A percentile compares a stretch with the other conserved stretches of the same genome.
These are phyloP conservation scores for Eucera pruinosa DNA, from an alignment of 2,888 invertebrate genomes.

Conservation along the genomic window DNA sequence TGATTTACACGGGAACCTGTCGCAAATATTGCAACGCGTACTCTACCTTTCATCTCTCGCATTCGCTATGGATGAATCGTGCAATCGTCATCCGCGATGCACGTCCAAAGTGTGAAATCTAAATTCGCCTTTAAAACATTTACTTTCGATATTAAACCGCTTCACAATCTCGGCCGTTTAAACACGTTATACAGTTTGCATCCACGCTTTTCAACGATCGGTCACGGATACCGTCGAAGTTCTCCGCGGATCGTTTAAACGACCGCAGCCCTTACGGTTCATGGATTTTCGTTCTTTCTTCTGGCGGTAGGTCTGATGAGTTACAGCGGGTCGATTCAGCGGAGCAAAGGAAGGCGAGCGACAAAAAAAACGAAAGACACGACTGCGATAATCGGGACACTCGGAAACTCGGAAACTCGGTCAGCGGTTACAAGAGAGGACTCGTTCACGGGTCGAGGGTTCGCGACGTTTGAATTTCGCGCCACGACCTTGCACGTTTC, in stretches of 20 bases:
- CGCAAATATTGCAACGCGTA: too few relatives aligned
- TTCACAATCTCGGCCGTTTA: too few relatives aligned
- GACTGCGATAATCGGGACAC: slow-evolving; percentile 25
- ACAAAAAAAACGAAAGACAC: slow-evolving; percentile 26
- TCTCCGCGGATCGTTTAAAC: neutral
- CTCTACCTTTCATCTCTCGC: too few relatives aligned
- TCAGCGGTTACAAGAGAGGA: slow-evolving; percentile 8
- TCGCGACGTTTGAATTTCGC: slow-evolving; percentile 45
- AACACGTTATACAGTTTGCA: too few relatives aligned
- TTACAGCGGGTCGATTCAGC: neutral
- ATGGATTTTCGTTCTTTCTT: neutral
- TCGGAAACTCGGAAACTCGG: slow-evolving; percentile 46
- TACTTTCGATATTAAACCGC: too few relatives aligned
- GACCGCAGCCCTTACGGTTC: neutral
- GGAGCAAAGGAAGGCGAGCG: neutral
- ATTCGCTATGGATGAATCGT: too few relatives aligned
- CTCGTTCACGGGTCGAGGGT: slow-evolving; percentile 9
- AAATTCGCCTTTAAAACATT: too few relatives aligned
- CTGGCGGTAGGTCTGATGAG: neutral
- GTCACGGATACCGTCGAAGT: slow-evolving; percentile 4
- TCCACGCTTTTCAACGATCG: slow-evolving; percentile 3
- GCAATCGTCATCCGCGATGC: too few relatives aligned
- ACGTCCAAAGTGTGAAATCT: too few relatives aligned
- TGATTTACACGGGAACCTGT: too few relatives aligned
- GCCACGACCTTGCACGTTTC: slow-evolving; percentile 41